These are phyloP conservation scores for Jaculus jaculus DNA, from an alignment of 2,113 vertebrate genomes.

Conservation along the genomic window DNA sequence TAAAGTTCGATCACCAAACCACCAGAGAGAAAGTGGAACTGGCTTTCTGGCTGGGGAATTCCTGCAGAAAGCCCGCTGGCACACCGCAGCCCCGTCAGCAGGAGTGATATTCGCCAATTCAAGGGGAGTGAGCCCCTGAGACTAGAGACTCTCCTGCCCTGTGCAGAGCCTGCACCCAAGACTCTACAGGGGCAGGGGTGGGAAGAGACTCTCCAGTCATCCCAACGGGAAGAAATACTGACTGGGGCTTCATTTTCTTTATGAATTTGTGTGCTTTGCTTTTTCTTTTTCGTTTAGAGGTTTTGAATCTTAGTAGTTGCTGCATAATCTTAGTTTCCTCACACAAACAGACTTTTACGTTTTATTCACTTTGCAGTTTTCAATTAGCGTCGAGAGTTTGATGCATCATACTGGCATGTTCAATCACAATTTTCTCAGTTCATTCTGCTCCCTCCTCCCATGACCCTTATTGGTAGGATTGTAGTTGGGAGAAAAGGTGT, in stretches of 20 bases:
- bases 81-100: not conserved
- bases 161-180: not conserved
- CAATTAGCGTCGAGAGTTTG: no score
- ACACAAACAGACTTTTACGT: not conserved
- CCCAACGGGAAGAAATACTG: not conserved
- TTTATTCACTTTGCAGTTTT: no score
- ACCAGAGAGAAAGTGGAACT: not conserved
- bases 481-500: not conserved
- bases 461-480: not conserved
- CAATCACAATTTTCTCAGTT: no score
- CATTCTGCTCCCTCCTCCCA: no score
- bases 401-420: no score
- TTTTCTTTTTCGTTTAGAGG: not conserved
- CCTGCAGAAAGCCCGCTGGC: not conserved
- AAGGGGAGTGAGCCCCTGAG: not conserved
- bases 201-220: not conserved
- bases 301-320: not conserved
- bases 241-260: not conserved
- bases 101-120: not conserved
- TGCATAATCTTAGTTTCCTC: not conserved
- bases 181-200: not conserved
- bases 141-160: fast-evolving
- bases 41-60: not conserved
- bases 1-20: not conserved
- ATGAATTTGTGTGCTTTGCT: not conserved